Base-by-base conservation (phyloP, 2,888 invertebrate genomes). In the Plebejus melissa region DNA sequence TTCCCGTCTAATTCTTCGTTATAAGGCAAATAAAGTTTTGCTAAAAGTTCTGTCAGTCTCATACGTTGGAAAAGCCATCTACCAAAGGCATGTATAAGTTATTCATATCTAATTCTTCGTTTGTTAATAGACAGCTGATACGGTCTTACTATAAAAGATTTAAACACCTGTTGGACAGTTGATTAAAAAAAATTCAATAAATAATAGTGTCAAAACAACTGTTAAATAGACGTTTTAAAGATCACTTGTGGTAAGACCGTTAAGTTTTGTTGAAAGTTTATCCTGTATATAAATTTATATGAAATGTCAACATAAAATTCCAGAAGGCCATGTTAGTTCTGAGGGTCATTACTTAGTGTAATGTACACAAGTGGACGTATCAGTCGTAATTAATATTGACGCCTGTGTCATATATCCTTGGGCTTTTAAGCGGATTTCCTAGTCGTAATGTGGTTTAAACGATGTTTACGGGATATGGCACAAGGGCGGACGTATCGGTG, bases 401-500 rank as follows among this genome's bases (percentile, higher is more conserved):
- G 32, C 13, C 65, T 13, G 65, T 65, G 65, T 54, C 13, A 32
- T 32, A 65, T 13, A 32, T 71, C 57, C 74, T 74, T 38, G 16
- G 60, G 74, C 58, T 32, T 36, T 41, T n/a, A 74, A 57, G n/a
- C 74, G 74, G 74, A 74, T 74, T 74, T 74, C 74, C 74, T 38
- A 11, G 58, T 58, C 57, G 74, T 74, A 60, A 74, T 16, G 74
- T 60, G 16, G 36, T 32, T 74, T 74, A 13, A 74, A 41, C 58
- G 9, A 74, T 58, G 38, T 58, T 57, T n/a, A 22, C 58, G 74
- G 74, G 58, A 74, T 58, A 74, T 36, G 5, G 28, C 38, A 57
- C 74, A 74, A 74, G 60, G 74, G 60, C 74, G 11, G 32, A 28
- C 74, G 58, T 74, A 74, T 74, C 74, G 36, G 28, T 58, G 22